phyloP scores from a whole-genome alignment of 1,140 invertebrate species.

The Penaeus indicus region DNA sequence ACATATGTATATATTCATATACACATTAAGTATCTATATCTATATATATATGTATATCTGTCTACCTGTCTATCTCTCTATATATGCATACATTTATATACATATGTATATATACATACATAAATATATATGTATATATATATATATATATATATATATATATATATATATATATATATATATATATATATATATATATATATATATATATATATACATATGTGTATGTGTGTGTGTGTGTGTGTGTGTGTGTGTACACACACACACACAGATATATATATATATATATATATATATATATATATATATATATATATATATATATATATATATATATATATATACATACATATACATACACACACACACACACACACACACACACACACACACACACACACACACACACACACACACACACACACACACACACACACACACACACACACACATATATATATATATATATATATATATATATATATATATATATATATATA shows the following conservation, averaged over 20 bases:
- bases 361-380: background rate
- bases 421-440: background rate
- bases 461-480: conserved; percentile 12
- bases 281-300: conserved; percentile 20
- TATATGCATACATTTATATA: conserved; percentile 9
- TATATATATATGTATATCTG: conserved; percentile 2
- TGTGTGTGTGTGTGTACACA: background rate
- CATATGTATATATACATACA: background rate
- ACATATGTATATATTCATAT: no score
- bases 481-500: conserved; percentile 20
- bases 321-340: conserved; percentile 20
- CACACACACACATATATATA: background rate
- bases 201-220: conserved; percentile 17
- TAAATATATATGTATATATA: background rate
- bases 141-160: background rate
- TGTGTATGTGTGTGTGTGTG: conserved; percentile 14
- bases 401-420: background rate
- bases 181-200: conserved; percentile 23
- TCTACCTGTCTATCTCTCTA: background rate
- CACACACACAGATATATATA: background rate
- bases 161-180: conserved; percentile 26
- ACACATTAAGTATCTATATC: no score
- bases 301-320: conserved; percentile 20
- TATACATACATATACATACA: conserved; percentile 7
- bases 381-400: background rate